Conservation (phyloP, 2,113 vertebrate species). For the Progne subis region DNA sequence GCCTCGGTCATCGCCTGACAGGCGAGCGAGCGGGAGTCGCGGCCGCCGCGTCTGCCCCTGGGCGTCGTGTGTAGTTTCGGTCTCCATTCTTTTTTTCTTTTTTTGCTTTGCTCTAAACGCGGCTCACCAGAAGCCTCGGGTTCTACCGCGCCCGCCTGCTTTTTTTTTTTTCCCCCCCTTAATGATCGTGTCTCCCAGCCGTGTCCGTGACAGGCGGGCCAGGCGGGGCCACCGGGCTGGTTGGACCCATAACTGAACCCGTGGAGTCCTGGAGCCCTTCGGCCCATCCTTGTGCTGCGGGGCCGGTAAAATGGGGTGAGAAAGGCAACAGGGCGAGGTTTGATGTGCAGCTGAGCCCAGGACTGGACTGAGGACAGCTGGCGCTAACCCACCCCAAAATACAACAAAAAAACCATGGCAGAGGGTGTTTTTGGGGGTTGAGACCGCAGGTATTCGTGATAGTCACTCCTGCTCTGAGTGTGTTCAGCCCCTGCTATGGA, state of each 20-base stretch:
- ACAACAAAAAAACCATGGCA: background rate
- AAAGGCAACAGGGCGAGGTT: background rate
- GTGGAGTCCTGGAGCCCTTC: background rate
- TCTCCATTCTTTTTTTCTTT: background rate
- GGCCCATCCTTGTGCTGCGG: background rate
- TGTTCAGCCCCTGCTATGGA: background rate
- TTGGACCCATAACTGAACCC: background rate
- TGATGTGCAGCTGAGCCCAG: background rate
- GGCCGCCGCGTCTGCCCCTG: background rate
- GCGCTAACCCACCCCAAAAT: background rate
- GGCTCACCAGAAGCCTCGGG: background rate
- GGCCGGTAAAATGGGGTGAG: background rate
- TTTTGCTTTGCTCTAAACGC: background rate
- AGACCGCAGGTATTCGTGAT: background rate
- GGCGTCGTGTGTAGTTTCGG: background rate
- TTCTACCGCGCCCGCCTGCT: background rate
- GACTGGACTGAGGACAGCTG: background rate
- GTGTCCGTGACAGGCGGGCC: background rate
- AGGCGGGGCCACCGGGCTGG: background rate
- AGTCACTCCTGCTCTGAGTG: background rate
- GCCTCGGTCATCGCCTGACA: background rate
- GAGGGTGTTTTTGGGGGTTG: background rate
- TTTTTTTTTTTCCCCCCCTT: background rate
- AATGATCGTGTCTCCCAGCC: accelerated
- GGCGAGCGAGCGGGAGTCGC: background rate